Evolutionary conservation across 2,797 vertebrate genomes (phyloP), one percentile per base, ranked within the genome.

Genomic region (Nasua narica): DNA sequence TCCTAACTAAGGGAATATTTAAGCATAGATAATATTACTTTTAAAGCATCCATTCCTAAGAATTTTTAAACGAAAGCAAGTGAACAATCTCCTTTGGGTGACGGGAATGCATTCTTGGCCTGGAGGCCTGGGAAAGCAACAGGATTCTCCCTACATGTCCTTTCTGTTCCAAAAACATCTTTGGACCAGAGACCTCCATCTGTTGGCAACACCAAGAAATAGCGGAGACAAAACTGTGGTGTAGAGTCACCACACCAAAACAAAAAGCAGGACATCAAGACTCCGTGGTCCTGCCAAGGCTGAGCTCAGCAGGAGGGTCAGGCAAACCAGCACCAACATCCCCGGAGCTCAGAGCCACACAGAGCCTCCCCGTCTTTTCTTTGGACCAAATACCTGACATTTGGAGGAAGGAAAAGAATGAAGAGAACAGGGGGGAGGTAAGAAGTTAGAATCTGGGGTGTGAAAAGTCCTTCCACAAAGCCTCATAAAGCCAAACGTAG

Each of bases 51-150:
- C 32, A 78, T 70, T 78, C 46, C 27, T 90, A 77, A 78, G 78
- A 46, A 69, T 72, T 86, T 70, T 70, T 32, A 94, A 90, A 62
- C 86, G 86, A 82, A 87, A 92, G 40, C 52, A 91, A 91, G 46
- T 37, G 21, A 87, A 40, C 76, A 90, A 48, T 76, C 21, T 89
- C 85, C 74, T 86, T 37, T 82, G n/a, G 43, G 50, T 87, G 18
- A 37, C 58, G 12, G 50, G 16, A 90, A 96, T 56, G 70, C 69
- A 46, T 52, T 90, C 67, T 69, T 82, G 46, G 43, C 16, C 50
- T 54, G 23, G 43, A 96, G 12, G 35, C 84, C 72, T 85, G n/a
- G 54, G 58, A 89, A 84, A 60, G 50, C 15, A 87, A 85, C 14
- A 85, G 29, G 23, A 43, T 52, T 86, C 79, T 69, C 79, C 50